Percentiles rank a stretch among this genome's conserved stretches.
These are phyloP conservation scores for Acanthosoma haemorrhoidale DNA, from an alignment of 2,888 invertebrate species.

Conservation along the genomic window DNA sequence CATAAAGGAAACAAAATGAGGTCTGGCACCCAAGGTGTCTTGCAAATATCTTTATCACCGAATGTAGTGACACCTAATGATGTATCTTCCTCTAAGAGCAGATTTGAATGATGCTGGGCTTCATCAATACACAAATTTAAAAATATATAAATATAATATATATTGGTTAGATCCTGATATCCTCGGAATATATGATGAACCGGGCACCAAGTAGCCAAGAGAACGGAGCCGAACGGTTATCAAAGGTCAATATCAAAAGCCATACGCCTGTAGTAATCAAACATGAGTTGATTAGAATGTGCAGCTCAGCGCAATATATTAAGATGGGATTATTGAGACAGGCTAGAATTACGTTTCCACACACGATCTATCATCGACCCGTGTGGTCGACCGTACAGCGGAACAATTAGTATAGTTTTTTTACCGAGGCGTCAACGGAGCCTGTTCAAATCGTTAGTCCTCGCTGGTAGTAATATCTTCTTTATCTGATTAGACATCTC, in stretches of 20 bases:
- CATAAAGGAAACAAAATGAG: too few species aligned
- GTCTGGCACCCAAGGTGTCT: too few species aligned
- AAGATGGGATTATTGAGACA: not conserved
- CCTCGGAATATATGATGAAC: too few species aligned
- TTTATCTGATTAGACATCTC: conserved; percentile 5
- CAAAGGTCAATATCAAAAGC: conserved; percentile 7
- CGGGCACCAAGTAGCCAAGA: too few species aligned
- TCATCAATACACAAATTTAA: too few species aligned
- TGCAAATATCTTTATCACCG: too few species aligned
- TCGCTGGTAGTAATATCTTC: not conserved
- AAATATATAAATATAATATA: too few species aligned
- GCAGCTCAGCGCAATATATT: not conserved
- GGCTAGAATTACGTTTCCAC: conserved; percentile 7
- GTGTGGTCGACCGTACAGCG: not conserved
- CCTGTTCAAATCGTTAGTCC: not conserved
- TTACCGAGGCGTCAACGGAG: not conserved
- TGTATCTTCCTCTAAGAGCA: too few species aligned
- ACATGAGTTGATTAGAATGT: not conserved
- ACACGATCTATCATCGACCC: not conserved
- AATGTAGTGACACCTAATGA: too few species aligned
- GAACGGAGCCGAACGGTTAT: not conserved
- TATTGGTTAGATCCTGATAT: too few species aligned
- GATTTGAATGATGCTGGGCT: too few species aligned
- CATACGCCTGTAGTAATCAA: not conserved
- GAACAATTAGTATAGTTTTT: not conserved